Evolutionary conservation across 2,888 invertebrate species (phyloP).

Genomic region (Epistrophe grossulariae): DNA sequence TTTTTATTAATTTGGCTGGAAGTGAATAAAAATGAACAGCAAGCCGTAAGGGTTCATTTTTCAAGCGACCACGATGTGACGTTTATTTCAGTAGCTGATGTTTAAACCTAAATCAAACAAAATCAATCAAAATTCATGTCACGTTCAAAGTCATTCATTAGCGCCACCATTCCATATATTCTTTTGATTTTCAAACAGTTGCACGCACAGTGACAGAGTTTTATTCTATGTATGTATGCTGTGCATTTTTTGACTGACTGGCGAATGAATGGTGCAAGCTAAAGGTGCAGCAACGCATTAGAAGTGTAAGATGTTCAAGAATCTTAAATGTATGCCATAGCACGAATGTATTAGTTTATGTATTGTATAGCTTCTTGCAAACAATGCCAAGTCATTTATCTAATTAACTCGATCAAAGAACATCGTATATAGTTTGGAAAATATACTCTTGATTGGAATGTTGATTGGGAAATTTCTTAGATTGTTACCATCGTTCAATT

Average conservation of each 20-base stretch:
- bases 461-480: constrained; percentile 69
- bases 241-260: constrained; percentile 36
- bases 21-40: too few relatives aligned
- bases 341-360: constrained; percentile 6
- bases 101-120: neutral
- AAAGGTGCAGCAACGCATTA: constrained; percentile 70
- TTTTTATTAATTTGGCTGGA: too few relatives aligned
- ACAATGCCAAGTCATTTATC: constrained; percentile 72
- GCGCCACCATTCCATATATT: constrained; percentile 60
- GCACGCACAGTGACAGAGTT: neutral
- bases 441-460: constrained; percentile 55
- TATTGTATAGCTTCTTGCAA: constrained; percentile 23
- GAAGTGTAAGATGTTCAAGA: constrained; percentile 71
- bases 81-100: too few relatives aligned
- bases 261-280: constrained; percentile 40
- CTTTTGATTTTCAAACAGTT: neutral
- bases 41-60: too few relatives aligned
- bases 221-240: constrained; percentile 5
- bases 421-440: constrained; percentile 41
- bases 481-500: constrained; percentile 61
- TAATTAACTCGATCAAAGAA: constrained; percentile 68
- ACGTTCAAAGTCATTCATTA: constrained; percentile 69
- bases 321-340: constrained; percentile 64
- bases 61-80: too few relatives aligned
- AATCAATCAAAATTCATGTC: constrained; percentile 47